Percentiles rank a stretch among this genome's conserved stretches.
Conservation (phyloP, 2,113 vertebrate genomes). For the Bujurquina vittata region DNA sequence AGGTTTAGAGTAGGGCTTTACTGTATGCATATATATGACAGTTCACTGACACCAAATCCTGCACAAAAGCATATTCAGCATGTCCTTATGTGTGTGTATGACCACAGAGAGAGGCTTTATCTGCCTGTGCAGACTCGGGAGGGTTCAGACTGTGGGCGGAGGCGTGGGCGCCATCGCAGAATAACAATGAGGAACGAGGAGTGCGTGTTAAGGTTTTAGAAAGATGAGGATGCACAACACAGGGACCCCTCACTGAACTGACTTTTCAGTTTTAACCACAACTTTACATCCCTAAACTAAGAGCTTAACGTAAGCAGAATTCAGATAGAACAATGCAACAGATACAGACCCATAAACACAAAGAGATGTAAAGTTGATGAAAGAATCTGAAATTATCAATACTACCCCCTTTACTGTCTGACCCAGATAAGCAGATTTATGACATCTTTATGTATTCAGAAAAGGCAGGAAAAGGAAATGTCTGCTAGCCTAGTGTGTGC, state of each 20-base stretch:
- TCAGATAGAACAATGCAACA: not conserved
- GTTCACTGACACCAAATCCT: not conserved
- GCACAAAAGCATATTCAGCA: not conserved
- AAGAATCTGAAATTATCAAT: not conserved
- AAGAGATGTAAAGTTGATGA: not conserved
- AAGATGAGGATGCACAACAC: not conserved
- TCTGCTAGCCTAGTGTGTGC: not conserved
- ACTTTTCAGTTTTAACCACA: not conserved
- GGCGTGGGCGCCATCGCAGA: slow-evolving; percentile 28
- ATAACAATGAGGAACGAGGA: slow-evolving; percentile 59
- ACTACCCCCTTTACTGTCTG: not conserved
- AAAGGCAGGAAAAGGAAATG: not conserved
- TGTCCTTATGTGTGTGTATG: slow-evolving; percentile 3
- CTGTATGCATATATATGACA: not conserved
- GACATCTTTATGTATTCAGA: not conserved
- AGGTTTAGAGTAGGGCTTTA: not conserved
- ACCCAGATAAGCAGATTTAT: not conserved
- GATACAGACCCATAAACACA: no score
- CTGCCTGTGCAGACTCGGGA: slow-evolving; percentile 27
- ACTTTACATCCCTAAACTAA: not conserved
- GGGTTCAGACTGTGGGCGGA: slow-evolving; percentile 24
- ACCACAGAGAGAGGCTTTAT: slow-evolving; percentile 9
- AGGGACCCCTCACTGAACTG: not conserved
- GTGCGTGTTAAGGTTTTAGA: not conserved
- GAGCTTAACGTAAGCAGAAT: not conserved